Evolutionary conservation across 2,113 vertebrate genomes (phyloP).

Genomic region (Catharus bicknelli): DNA sequence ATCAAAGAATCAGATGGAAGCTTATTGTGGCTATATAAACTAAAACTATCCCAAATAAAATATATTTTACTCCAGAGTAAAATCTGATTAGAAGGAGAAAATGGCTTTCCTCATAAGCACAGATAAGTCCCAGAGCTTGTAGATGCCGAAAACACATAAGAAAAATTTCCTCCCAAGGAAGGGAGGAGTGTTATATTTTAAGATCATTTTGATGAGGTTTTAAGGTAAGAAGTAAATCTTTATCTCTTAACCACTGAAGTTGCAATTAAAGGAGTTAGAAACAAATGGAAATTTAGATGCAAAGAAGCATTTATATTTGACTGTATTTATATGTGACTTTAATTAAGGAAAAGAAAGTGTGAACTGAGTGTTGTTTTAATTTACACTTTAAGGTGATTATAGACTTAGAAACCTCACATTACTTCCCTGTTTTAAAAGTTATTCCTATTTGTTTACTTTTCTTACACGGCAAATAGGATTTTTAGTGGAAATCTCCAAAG

Average conservation of each 20-base stretch:
- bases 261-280: background rate
- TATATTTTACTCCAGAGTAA: constrained; percentile 70
- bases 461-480: background rate
- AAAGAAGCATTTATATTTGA: background rate
- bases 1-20: constrained; percentile 28
- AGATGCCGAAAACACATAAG: constrained; percentile 6
- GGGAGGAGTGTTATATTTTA: background rate
- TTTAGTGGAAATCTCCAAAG: background rate
- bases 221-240: constrained; percentile 14
- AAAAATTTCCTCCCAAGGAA: background rate
- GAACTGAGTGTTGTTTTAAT: background rate
- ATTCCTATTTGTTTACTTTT: background rate
- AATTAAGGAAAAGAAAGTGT: background rate
- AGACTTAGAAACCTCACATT: background rate
- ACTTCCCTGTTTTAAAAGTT: background rate
- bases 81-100: constrained; percentile 69
- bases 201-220: background rate
- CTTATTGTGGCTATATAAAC: constrained; percentile 26
- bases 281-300: background rate
- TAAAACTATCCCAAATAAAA: constrained; percentile 57
- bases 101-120: constrained; percentile 53
- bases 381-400: background rate
- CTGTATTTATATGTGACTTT: background rate
- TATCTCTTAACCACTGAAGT: background rate
- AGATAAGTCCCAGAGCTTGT: constrained; percentile 53